phyloP scores from a whole-genome alignment of 2,797 vertebrate genomes.

The Phalloptychus januarius region DNA sequence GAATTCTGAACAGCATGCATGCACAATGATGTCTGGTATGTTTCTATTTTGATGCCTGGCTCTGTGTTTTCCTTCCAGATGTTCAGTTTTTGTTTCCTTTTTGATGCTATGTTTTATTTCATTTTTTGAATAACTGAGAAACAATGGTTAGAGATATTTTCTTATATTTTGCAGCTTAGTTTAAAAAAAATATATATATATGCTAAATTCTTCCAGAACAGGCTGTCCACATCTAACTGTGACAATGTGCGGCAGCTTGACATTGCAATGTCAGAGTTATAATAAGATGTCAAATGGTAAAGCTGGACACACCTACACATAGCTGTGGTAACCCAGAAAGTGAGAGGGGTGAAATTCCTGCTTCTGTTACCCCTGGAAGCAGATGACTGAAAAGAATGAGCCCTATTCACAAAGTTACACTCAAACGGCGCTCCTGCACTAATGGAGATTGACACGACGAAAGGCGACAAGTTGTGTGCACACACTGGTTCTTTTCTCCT shows the following conservation, averaged over 20 bases:
- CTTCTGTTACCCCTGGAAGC: conserved; percentile 63
- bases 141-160: not conserved
- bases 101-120: not conserved
- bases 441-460: conserved; percentile 77
- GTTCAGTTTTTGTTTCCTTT: not conserved
- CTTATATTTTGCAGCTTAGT: not conserved
- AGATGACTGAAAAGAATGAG: conserved; percentile 73
- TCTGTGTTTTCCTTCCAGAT: not conserved
- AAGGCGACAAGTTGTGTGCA: conserved; percentile 75
- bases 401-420: conserved; percentile 74
- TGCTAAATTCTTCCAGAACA: not conserved
- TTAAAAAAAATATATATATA: too few species aligned
- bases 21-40: not conserved
- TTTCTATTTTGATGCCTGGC: not conserved
- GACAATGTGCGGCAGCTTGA: not conserved
- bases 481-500: conserved; percentile 74
- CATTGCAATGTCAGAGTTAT: conserved; percentile 13
- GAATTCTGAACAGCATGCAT: not conserved
- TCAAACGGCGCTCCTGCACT: conserved; percentile 69
- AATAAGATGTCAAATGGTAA: conserved; percentile 55
- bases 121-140: not conserved
- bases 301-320: conserved; percentile 36
- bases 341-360: conserved; percentile 64
- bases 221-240: conserved; percentile 4
- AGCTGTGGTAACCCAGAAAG: conserved; percentile 37